Base-by-base conservation (phyloP, 2,797 vertebrate species). In the Pelochelys cantorii region DNA sequence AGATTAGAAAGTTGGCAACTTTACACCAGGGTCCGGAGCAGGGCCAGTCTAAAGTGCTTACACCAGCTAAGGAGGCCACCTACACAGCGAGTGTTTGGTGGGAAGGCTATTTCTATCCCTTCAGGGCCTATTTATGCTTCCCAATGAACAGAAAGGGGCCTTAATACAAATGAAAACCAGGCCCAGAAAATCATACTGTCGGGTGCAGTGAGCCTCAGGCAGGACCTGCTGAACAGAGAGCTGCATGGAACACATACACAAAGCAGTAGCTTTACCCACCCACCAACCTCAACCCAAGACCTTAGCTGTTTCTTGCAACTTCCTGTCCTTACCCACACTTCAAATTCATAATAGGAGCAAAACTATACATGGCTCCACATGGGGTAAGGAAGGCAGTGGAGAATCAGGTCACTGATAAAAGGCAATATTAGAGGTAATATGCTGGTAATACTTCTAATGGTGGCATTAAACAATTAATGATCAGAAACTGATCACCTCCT, bases 381-480 rank as follows among this genome's bases (percentile, higher is more conserved):
- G 5, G 13, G 78, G 55, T 83, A 55, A 59, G 68, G 68, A 77
- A 92, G 75, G 79, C 10, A 56, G 14, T 7, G 77, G 90, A 57
- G 65, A 60, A 88, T 56, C 23, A 25, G 31, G 52, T 68, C 0
- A 20, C 59, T 93, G 93, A 81, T 85, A 81, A 27, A 27, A 37
- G 7, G 20, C n/a, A 12, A 55, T 48, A 48, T 48, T 48, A 48
- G 27, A 88, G 54, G 27, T 79, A 48, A 57, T 34, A 90, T 9
- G 25, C 3, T 53, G 23, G 48, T 37, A 53, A 53, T 57, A 11
- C 2, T 80, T 83, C 22, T 0, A 0, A 55, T 65, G 25, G 15
- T 23, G 27, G 74, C 37, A 48, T 75, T 75, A 93, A 94, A 60
- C 90, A 86, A 90, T 22, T 83, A 25, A 27, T 4, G 71, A 2